Percentiles rank a stretch among this genome's conserved stretches.
Evolutionary conservation across 2,113 vertebrate genomes (phyloP).

Genomic region (Cyanocitta stelleri): DNA sequence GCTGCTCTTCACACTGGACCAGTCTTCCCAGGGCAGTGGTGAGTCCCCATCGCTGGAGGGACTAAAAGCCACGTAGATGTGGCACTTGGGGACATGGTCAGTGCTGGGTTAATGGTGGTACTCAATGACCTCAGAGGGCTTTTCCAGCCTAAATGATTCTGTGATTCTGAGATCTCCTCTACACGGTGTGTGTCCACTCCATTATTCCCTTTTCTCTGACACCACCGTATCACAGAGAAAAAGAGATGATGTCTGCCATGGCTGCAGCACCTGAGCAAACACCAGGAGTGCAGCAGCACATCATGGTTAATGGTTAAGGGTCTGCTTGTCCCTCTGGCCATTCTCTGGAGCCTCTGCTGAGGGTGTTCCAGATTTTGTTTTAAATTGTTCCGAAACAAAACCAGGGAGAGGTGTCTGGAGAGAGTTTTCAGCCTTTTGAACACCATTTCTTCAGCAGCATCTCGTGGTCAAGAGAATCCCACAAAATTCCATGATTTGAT

Average conservation of each 20-base stretch:
- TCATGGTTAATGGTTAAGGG: fast-evolving
- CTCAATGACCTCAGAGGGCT: not conserved
- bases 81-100: not conserved
- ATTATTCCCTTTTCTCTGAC: not conserved
- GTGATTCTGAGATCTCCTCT: not conserved
- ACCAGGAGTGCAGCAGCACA: not conserved
- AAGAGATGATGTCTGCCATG: not conserved
- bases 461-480: not conserved
- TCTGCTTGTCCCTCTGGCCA: not conserved
- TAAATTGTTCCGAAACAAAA: not conserved
- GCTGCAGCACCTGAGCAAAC: not conserved
- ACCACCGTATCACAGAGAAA: not conserved
- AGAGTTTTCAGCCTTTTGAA: not conserved
- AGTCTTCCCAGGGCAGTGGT: not conserved
- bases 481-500: not conserved
- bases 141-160: not conserved
- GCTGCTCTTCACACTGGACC: not conserved
- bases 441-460: not conserved
- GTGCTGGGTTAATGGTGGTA: too few relatives aligned
- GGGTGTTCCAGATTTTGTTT: not conserved
- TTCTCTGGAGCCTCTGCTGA: not conserved
- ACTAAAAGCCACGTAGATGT: fast-evolving
- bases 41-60: not conserved
- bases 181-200: not conserved
- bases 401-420: not conserved